These are phyloP conservation scores for Isichthys henryi DNA, from an alignment of 2,113 vertebrate genomes.

Conservation along the genomic window DNA sequence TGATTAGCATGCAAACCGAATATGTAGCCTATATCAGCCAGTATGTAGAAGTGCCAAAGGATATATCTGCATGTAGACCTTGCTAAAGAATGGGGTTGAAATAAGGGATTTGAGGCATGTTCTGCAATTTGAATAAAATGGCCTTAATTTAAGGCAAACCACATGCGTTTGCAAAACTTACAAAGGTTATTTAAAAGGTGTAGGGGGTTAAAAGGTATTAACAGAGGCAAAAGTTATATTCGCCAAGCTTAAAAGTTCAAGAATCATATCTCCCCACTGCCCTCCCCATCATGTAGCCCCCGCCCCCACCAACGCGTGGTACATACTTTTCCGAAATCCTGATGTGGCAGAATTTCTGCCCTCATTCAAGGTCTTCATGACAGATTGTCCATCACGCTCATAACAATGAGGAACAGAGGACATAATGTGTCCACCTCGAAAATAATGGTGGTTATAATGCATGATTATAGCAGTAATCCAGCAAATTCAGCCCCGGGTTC, in stretches of 20 bases:
- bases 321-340: not conserved
- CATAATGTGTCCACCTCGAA: not conserved
- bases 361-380: not conserved
- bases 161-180: not conserved
- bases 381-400: not conserved
- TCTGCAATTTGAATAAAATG: constrained; percentile 1
- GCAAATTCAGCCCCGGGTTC: not conserved
- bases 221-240: not conserved
- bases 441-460: not conserved
- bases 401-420: not conserved
- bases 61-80: not conserved
- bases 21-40: not conserved
- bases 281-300: not conserved
- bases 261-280: not conserved
- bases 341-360: not conserved
- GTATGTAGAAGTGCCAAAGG: not conserved
- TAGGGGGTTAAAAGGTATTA: not conserved
- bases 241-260: not conserved
- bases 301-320: not conserved
- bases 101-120: not conserved
- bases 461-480: not conserved
- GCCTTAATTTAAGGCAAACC: not conserved
- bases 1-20: not conserved
- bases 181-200: not conserved
- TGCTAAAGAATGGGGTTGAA: not conserved